Percentiles rank a stretch among this genome's conserved stretches.
These are phyloP conservation scores for Eudasyphora cyanicolor DNA, from an alignment of 2,888 invertebrate genomes.

Conservation along the genomic window DNA sequence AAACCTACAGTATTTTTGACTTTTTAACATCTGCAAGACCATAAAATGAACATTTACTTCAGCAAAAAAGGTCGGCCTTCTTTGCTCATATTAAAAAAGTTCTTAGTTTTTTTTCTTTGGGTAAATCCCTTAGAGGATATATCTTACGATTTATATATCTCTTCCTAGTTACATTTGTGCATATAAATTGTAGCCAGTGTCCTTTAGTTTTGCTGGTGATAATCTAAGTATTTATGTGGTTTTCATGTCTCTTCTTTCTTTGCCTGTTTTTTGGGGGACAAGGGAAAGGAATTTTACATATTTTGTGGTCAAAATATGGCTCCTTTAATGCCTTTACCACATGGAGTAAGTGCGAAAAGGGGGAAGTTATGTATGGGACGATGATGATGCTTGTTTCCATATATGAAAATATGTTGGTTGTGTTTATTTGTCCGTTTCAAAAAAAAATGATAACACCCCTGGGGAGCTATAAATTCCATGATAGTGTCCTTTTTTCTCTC, in stretches of 20 bases:
- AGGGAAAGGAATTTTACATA: slow-evolving; percentile 31
- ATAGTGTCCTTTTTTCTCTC: slow-evolving; percentile 28
- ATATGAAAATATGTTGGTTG: slow-evolving; percentile 58
- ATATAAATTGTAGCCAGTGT: neutral
- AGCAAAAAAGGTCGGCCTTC: neutral
- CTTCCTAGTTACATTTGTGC: neutral
- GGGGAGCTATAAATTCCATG: slow-evolving; percentile 80
- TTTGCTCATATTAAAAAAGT: neutral
- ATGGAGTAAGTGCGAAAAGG: neutral
- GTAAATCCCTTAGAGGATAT: neutral
- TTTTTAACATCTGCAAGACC: slow-evolving; percentile 38
- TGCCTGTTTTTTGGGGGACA: neutral
- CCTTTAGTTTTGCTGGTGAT: neutral
- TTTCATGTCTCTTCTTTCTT: slow-evolving; percentile 15
- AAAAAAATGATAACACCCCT: slow-evolving; percentile 68
- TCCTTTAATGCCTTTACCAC: neutral
- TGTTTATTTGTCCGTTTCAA: slow-evolving; percentile 71
- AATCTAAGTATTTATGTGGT: slow-evolving; percentile 50
- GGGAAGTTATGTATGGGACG: neutral
- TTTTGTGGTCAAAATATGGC: slow-evolving; percentile 51
- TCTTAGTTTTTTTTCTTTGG: neutral
- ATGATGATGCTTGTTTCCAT: slow-evolving; percentile 61
- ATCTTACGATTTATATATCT: neutral
- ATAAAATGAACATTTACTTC: neutral
- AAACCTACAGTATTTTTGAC: slow-evolving; percentile 25